phyloP scores from a whole-genome alignment of 1,140 invertebrate species.

The Drosophila sp. region DNA sequence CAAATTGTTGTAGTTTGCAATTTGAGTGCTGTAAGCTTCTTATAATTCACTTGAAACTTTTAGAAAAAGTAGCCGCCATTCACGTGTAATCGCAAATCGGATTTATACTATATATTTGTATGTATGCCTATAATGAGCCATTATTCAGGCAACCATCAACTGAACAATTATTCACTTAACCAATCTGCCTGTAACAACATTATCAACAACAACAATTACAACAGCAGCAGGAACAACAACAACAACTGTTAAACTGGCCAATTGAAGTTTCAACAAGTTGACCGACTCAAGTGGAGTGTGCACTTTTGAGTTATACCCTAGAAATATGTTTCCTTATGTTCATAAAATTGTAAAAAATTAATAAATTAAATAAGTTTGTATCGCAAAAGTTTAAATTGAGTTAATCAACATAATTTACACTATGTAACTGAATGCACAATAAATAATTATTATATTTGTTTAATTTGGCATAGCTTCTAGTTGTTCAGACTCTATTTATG shows the following conservation, averaged over 20 bases:
- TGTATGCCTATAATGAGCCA: conserved; percentile 65
- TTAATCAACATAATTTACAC: no score
- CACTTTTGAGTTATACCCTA: background rate
- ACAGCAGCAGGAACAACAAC: no score
- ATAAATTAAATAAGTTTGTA: no score
- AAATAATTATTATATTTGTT: background rate
- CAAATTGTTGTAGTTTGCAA: conserved; percentile 4
- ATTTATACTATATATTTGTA: background rate
- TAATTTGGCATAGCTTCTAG: background rate
- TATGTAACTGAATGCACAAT: no score
- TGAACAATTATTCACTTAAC: conserved; percentile 25
- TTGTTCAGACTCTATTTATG: background rate
- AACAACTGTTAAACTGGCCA: conserved; percentile 45
- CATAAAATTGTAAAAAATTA: background rate
- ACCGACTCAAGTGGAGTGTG: background rate
- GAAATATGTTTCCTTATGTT: background rate
- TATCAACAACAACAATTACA: conserved; percentile 17
- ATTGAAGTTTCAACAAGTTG: conserved; percentile 49
- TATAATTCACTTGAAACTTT: conserved; percentile 50
- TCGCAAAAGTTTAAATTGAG: no score
- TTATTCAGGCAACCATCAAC: conserved; percentile 7
- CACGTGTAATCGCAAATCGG: conserved; percentile 58
- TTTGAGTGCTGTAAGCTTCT: conserved; percentile 15
- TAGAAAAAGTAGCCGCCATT: conserved; percentile 59
- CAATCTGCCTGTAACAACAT: conserved; percentile 31